These are phyloP conservation scores for Phymastichus coffea DNA, from an alignment of 1,140 invertebrate species.

Conservation along the genomic window DNA sequence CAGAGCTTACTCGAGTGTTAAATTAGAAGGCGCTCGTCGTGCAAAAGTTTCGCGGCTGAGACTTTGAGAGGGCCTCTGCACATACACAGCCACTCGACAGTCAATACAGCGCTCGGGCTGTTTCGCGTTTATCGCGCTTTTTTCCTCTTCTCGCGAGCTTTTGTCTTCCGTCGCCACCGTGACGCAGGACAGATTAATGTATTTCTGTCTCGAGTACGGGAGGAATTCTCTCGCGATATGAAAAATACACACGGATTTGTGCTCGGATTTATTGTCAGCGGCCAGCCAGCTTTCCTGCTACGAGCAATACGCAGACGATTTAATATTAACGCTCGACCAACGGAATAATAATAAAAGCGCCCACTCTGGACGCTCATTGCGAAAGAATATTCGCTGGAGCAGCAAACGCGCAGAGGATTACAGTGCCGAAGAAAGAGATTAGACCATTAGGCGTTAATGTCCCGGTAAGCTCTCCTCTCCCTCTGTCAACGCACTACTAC, in stretches of 20 bases:
- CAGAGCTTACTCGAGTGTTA: constrained; percentile 22
- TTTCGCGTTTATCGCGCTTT: background rate
- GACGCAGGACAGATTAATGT: background rate
- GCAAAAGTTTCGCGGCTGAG: background rate
- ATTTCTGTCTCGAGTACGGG: background rate
- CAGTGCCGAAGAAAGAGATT: background rate
- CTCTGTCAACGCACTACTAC: too few relatives aligned
- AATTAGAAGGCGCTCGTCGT: constrained; percentile 18
- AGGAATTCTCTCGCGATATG: too few relatives aligned
- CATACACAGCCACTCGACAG: background rate
- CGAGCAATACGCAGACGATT: too few relatives aligned
- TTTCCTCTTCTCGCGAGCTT: background rate
- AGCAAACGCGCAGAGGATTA: background rate
- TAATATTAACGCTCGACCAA: too few relatives aligned
- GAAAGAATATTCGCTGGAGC: background rate
- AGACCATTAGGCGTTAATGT: constrained; percentile 6
- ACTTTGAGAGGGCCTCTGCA: constrained; percentile 2
- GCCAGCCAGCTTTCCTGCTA: too few relatives aligned
- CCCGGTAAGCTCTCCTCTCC: constrained; percentile 1
- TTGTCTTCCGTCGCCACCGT: too few relatives aligned
- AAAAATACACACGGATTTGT: too few relatives aligned
- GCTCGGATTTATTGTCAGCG: too few relatives aligned
- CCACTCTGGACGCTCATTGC: background rate
- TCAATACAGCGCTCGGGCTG: background rate
- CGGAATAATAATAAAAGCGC: too few relatives aligned